phyloP scores from a whole-genome alignment of 2,888 invertebrate genomes.

The Reticulitermes lucifugus region DNA sequence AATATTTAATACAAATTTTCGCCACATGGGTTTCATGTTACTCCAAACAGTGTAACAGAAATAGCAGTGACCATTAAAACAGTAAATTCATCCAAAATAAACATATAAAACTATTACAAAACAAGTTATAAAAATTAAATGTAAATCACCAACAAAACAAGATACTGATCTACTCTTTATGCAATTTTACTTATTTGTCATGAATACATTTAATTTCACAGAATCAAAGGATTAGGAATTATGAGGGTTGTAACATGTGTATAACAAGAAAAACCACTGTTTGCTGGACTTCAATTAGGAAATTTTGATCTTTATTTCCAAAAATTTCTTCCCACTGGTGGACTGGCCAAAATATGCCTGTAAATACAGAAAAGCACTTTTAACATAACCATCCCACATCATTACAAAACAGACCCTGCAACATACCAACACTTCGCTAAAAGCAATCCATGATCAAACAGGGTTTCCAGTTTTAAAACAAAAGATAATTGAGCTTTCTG shows the following conservation, averaged over 20 bases:
- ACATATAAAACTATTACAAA: not conserved
- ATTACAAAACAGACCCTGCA: conserved; percentile 24
- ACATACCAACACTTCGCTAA: conserved; percentile 18
- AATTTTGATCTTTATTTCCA: conserved; percentile 64
- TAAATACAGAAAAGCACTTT: conserved; percentile 61
- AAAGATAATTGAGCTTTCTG: conserved; percentile 49
- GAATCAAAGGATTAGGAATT: conserved; percentile 35
- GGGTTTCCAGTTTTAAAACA: conserved; percentile 46
- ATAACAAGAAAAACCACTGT: conserved; percentile 56
- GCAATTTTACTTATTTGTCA: conserved; percentile 3
- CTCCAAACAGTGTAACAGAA: not conserved
- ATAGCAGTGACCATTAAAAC: not conserved
- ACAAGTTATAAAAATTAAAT: conserved; percentile 20
- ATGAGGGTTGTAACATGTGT: conserved; percentile 20
- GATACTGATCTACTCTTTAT: not conserved
- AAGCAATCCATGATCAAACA: conserved; percentile 46
- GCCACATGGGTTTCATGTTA: conserved; percentile 2
- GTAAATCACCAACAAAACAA: not conserved
- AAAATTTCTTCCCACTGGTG: conserved; percentile 61
- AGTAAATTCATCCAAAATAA: conserved; percentile 25
- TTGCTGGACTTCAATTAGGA: conserved; percentile 60
- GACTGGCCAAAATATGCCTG: conserved; percentile 62
- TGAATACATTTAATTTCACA: not conserved
- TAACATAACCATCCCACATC: conserved; percentile 32
- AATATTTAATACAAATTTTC: conserved; percentile 13